phyloP scores from a whole-genome alignment of 2,113 vertebrate species.

The Mobula hypostoma region DNA sequence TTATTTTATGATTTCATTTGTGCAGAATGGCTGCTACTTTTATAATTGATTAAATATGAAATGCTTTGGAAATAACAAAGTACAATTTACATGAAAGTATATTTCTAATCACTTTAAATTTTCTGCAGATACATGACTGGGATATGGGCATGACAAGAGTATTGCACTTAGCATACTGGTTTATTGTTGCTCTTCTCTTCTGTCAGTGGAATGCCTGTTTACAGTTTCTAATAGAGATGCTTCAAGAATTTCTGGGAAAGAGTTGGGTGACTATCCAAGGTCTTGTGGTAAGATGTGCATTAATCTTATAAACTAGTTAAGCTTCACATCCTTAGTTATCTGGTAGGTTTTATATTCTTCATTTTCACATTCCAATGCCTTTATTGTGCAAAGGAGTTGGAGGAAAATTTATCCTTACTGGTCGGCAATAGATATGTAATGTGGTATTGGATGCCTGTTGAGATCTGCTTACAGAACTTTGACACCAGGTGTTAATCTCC shows the following conservation, averaged over 20 bases:
- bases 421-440: too few relatives aligned
- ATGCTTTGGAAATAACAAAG: background rate
- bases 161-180: conserved; percentile 21
- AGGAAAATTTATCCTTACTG: too few relatives aligned
- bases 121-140: conserved; percentile 13
- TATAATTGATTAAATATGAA: background rate
- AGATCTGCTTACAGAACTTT: too few relatives aligned
- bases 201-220: conserved; percentile 40
- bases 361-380: background rate
- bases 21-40: background rate
- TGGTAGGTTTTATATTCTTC: background rate
- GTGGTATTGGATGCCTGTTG: too few relatives aligned
- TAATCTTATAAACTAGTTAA: background rate
- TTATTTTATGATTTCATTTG: background rate
- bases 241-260: conserved; percentile 39
- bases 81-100: background rate
- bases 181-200: conserved; percentile 28
- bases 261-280: conserved; percentile 27
- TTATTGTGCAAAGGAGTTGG: background rate
- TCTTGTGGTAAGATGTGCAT: conserved; percentile 37
- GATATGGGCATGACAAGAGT: background rate
- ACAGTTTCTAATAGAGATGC: conserved; percentile 37
- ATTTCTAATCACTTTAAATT: conserved; percentile 1
- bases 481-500: too few relatives aligned
- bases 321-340: conserved; percentile 1